Evolutionary conservation across 2,113 vertebrate genomes (phyloP).

Genomic region (Cepphus grylle): DNA sequence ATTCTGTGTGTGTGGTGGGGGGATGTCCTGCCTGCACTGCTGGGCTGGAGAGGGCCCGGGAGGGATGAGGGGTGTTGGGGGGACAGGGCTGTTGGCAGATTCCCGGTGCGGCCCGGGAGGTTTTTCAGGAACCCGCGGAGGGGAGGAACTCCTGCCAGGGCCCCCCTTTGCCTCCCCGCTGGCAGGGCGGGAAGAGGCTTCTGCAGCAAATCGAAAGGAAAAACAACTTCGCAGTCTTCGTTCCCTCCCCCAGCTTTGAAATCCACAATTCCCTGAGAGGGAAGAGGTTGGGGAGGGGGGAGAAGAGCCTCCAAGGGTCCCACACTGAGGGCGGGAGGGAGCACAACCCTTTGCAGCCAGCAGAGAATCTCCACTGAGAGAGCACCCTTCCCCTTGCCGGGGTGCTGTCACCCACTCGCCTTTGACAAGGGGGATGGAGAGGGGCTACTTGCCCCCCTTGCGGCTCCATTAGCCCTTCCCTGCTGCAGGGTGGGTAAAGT

Average conservation of each 20-base stretch:
- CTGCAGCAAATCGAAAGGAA: background rate
- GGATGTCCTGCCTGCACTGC: background rate
- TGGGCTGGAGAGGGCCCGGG: background rate
- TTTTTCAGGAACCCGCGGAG: background rate
- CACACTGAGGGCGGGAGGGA: background rate
- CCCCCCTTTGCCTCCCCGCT: too few relatives aligned
- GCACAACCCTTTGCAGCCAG: background rate
- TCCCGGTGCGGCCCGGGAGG: too few relatives aligned
- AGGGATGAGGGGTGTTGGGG: too few relatives aligned
- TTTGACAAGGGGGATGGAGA: background rate
- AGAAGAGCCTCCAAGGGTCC: background rate
- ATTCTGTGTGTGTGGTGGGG: background rate
- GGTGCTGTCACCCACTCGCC: background rate
- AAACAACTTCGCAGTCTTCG: rapidly evolving
- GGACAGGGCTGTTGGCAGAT: too few relatives aligned
- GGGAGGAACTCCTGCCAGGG: rapidly evolving
- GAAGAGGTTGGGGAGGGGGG: too few relatives aligned
- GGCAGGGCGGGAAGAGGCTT: background rate
- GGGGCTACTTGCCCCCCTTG: too few relatives aligned
- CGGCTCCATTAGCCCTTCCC: background rate
- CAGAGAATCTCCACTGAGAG: background rate
- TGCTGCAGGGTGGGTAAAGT: rapidly evolving
- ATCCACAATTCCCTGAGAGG: background rate
- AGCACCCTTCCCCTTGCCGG: background rate
- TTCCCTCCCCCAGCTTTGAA: background rate